Percentiles rank a stretch among this genome's conserved stretches.
phyloP scores from a whole-genome alignment of 2,888 invertebrate species.

The Disparrhopalites patrizii region DNA sequence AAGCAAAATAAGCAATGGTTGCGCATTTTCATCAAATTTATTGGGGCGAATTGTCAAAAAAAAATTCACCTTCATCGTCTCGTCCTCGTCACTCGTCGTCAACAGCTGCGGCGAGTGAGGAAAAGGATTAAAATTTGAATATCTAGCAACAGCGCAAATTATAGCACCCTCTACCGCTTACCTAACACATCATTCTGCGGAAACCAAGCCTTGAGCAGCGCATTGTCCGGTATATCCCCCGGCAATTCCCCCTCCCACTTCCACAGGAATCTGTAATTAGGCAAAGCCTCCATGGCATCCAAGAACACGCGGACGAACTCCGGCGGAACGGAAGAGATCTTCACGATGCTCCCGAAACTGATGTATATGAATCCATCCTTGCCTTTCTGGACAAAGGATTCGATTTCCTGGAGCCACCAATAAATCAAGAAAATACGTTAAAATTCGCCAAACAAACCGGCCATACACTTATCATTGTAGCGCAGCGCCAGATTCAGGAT shows the following conservation, averaged over 20 bases:
- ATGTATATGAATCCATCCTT: neutral
- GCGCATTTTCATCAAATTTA: no score
- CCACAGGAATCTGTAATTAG: neutral
- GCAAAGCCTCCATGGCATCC: neutral
- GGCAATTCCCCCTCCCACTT: neutral
- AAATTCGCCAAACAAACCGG: no score
- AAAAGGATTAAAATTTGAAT: no score
- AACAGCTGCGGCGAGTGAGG: no score
- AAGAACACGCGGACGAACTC: neutral
- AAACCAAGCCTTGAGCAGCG: neutral
- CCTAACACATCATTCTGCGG: neutral
- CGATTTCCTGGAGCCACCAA: neutral
- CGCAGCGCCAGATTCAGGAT: no score
- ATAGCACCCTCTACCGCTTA: no score
- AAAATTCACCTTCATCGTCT: no score
- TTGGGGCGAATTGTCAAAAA: no score
- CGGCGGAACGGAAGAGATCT: neutral
- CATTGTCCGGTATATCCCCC: neutral
- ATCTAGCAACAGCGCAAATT: no score
- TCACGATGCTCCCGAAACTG: neutral
- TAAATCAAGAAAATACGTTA: neutral
- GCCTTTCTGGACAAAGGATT: neutral
- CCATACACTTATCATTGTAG: no score
- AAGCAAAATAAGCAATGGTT: no score
- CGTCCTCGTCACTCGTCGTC: no score